Evolutionary conservation across 2,797 vertebrate species (phyloP), one percentile per base, ranked within the genome.

Genomic region (Lemur catta): DNA sequence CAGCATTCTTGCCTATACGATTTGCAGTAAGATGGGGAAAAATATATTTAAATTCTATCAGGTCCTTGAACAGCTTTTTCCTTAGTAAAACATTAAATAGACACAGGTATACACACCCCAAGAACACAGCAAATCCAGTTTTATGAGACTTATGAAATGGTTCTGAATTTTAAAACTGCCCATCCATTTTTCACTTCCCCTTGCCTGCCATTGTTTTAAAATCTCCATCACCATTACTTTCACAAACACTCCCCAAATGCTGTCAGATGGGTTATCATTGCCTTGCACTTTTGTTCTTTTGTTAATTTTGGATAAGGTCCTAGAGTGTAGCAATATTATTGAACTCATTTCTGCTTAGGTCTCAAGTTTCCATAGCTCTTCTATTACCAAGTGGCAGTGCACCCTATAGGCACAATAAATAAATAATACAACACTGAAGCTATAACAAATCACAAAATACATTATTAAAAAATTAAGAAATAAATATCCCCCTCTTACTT

Each of bases 381-480:
- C 97, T 97, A 97, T 98, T 98, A 98, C 93, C 95, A 96, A 93
- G 87, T 97, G 96, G 95, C 97, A 98, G 95, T 78, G 93, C 93
- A 98, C 97, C 97, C 97, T 98, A 98, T 96, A 98, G 97, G 97
- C 80, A 88, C 90, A 95, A 98, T 98, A 98, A 98, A 99, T 98
- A 98, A 98, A 98, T 98, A 98, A 99, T 98, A 98, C 97, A 97
- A 97, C 96, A 98, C 96, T 63, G 80, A 98, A 96, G 96, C 93
- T 96, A 93, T 97, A 98, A 98, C 97, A 98, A 98, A 98, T 98
- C 98, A 98, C 96, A 98, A 98, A 98, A 98, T 97, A 97, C 96
- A 98, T 98, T 98, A 98, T 98, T 98, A 98, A 98, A 98, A 98
- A 98, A 98, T 98, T 98, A 98, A 98, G 96, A 98, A 98, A 98